Percentiles rank a stretch among this genome's conserved stretches.
These are phyloP conservation scores for Lepus timidus DNA, from an alignment of 2,113 vertebrate species.

Conservation along the genomic window DNA sequence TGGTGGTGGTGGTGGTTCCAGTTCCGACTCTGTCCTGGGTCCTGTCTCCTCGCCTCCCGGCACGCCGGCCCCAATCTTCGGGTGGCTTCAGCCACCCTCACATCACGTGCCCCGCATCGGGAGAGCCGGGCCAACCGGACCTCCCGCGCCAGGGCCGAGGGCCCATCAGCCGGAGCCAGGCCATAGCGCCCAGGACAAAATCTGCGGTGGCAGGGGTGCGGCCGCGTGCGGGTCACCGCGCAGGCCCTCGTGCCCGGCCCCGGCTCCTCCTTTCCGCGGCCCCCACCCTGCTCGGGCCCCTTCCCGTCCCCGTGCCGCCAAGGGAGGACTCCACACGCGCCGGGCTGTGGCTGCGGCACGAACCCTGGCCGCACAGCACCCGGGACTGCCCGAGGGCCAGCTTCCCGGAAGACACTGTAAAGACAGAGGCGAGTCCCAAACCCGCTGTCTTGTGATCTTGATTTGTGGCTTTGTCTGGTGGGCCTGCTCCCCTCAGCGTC, in stretches of 20 bases:
- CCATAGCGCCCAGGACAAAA: no score
- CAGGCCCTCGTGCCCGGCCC: not conserved
- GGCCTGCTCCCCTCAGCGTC: slow-evolving; percentile 73
- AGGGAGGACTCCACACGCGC: not conserved
- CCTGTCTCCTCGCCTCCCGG: not conserved
- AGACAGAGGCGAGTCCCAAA: slow-evolving; percentile 66
- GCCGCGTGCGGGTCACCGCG: rapidly evolving
- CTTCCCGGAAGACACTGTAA: slow-evolving; percentile 77
- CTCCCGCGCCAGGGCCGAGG: no score
- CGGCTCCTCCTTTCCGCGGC: not conserved
- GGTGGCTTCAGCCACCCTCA: not conserved
- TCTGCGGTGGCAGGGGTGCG: no score
- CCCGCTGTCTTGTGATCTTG: slow-evolving; percentile 78
- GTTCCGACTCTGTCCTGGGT: not conserved
- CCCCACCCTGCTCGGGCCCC: not conserved
- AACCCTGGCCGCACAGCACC: not conserved
- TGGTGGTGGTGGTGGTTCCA: rapidly evolving
- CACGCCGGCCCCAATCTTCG: not conserved
- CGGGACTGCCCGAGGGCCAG: slow-evolving; percentile 54
- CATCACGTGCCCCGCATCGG: not conserved
- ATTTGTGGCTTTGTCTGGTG: slow-evolving; percentile 84
- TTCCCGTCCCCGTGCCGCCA: not conserved
- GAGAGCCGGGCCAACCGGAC: not conserved
- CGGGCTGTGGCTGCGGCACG: not conserved
- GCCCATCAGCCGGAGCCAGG: no score